Evolutionary conservation across 2,113 vertebrate species (phyloP).

Genomic region (Mus pahari): DNA sequence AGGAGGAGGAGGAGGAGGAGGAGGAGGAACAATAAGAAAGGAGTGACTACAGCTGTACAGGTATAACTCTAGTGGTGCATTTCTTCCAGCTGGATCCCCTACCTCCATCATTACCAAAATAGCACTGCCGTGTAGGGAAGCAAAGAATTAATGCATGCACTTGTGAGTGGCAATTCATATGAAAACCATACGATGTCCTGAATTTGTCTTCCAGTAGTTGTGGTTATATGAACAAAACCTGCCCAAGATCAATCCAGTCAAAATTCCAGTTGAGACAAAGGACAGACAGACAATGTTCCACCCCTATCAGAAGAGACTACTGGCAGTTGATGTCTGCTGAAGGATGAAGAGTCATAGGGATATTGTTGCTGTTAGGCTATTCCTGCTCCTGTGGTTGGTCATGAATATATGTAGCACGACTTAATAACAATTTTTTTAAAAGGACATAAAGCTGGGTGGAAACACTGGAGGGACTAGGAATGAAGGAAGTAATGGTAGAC

Average conservation of each 20-base stretch:
- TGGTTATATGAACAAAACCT: not conserved
- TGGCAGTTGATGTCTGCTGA: not conserved
- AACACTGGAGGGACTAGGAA: not conserved
- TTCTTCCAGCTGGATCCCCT: not conserved
- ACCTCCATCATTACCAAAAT: not conserved
- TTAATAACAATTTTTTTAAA: not conserved
- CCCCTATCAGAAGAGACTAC: not conserved
- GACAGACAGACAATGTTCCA: not conserved
- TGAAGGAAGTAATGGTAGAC: not conserved
- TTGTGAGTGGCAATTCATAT: not conserved
- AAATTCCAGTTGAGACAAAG: not conserved
- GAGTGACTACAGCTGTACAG: not conserved
- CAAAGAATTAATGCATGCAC: not conserved
- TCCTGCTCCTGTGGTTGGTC: not conserved
- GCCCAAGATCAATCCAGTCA: not conserved
- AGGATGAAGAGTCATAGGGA: not conserved
- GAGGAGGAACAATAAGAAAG: not conserved
- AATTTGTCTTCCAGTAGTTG: not conserved
- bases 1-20: too few species aligned
- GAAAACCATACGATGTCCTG: not conserved
- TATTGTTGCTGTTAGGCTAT: not conserved
- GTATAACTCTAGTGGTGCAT: too few species aligned
- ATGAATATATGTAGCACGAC: not conserved
- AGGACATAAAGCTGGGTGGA: not conserved
- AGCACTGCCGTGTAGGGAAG: too few species aligned